Evolutionary conservation across 2,797 vertebrate genomes (phyloP), one percentile per base, ranked within the genome.

Genomic region (Pogonophryne albipinna): DNA sequence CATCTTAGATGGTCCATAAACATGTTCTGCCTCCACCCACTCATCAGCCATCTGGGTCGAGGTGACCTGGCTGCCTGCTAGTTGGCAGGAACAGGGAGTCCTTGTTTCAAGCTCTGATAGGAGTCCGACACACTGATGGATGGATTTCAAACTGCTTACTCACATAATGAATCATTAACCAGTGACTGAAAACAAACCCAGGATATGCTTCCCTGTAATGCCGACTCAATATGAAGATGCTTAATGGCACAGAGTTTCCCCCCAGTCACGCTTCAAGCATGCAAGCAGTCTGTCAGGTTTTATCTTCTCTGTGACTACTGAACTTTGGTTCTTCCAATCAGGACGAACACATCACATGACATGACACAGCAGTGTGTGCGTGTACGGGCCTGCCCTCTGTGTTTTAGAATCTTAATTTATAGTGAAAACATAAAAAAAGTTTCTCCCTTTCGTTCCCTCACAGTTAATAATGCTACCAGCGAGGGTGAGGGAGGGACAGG

Each of bases 71-170:
- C 45, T 61, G 72, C 75, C 41, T 67, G 64, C 62, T 74, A 76
- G 58, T 87, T 93, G 86, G 90, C 88, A 86, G 83, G 89, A 90
- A 92, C 89, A 86, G 38, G 53, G 52, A 89, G 89, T 83, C 89
- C 89, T 89, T 34, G 63, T 86, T 90, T 87, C 49, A 38, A 80
- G 85, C 87, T 89, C 81, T 85, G 77, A 85, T 83, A 89, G 55
- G 67, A 79, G 74, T 62, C 79, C 76, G 61, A 84, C 83, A 75
- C 67, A 76, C 74, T 73, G 63, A 71, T 81, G 84, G 87, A 82
- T 60, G 76, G 63, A 63, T 85, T 87, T 78, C 74, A 86, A 65
- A 60, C 19, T 77, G 82, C 83, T 85, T 82, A 90, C 58, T 85
- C 80, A 85, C 52, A 63, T 17, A 59, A 85, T 90, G 84, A 91